Percentiles rank a stretch among this genome's conserved stretches.
Conservation (phyloP, 2,888 invertebrate genomes). For the Ptychoptera contaminata region DNA sequence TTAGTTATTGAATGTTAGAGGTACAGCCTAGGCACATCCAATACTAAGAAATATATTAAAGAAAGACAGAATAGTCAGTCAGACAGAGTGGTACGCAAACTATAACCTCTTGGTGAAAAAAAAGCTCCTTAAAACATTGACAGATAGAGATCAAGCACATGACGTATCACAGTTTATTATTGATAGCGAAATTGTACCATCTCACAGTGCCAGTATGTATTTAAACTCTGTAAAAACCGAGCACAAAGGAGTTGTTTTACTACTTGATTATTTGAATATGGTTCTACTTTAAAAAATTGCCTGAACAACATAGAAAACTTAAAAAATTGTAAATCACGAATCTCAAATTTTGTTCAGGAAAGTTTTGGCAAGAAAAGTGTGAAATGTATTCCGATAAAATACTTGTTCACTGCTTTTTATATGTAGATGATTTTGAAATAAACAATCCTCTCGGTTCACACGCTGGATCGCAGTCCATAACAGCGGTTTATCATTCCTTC, state of each 20-base stretch:
- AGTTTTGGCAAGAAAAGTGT: conserved; percentile 6
- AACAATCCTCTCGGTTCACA: no score
- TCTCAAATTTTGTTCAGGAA: conserved; percentile 5
- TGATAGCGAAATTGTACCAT: background rate
- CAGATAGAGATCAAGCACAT: background rate
- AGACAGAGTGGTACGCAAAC: no score
- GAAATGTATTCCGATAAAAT: background rate
- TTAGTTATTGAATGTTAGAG: no score
- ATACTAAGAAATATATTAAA: no score
- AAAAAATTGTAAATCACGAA: background rate
- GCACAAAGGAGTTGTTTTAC: conserved; percentile 1
- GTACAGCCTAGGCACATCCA: no score
- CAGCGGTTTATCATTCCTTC: no score
- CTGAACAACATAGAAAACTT: background rate
- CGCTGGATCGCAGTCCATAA: no score
- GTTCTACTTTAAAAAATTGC: background rate
- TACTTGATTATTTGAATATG: conserved; percentile 1
- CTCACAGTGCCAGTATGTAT: background rate
- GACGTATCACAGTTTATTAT: conserved; percentile 1
- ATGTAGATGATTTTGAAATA: no score
- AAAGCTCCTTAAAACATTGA: conserved; percentile 2
- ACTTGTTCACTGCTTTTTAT: no score
- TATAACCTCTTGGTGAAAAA: no score
- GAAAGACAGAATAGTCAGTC: no score
- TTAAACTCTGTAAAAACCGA: background rate